Percentiles rank a stretch among this genome's conserved stretches.
phyloP scores from a whole-genome alignment of 1,140 invertebrate species.

The Zaprionus vittiger region DNA sequence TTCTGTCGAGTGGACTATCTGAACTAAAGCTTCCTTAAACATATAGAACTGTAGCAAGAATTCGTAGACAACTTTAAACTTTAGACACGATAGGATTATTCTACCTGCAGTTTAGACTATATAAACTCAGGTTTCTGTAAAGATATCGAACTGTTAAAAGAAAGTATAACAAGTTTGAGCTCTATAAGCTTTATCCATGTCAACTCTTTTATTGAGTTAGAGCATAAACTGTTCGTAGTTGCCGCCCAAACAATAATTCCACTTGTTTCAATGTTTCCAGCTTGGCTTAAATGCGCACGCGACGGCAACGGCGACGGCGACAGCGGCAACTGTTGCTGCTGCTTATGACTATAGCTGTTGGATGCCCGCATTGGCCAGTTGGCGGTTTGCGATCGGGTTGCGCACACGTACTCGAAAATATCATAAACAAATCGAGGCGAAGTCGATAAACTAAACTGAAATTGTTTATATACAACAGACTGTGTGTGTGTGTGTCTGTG shows the following conservation, averaged over 20 bases:
- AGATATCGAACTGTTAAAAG: too few species aligned
- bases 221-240: not conserved
- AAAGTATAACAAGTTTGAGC: not conserved
- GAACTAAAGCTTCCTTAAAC: too few species aligned
- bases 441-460: constrained; percentile 29
- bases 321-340: constrained; percentile 1
- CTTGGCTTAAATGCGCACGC: not conserved
- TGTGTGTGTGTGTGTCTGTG: constrained; percentile 27
- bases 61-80: too few species aligned
- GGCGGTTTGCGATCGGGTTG: constrained; percentile 67
- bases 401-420: constrained; percentile 64
- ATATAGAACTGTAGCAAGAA: too few species aligned
- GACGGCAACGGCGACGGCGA: not conserved
- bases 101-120: too few species aligned
- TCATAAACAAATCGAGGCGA: constrained; percentile 62
- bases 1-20: too few species aligned
- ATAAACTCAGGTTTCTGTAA: too few species aligned
- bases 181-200: not conserved
- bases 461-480: constrained; percentile 16
- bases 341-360: constrained; percentile 39
- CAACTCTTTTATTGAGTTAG: not conserved
- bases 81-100: too few species aligned
- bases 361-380: constrained; percentile 57
- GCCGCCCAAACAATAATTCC: not conserved
- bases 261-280: constrained; percentile 1